Conservation (phyloP, 2,113 vertebrate species). For the Tichodroma muraria region DNA sequence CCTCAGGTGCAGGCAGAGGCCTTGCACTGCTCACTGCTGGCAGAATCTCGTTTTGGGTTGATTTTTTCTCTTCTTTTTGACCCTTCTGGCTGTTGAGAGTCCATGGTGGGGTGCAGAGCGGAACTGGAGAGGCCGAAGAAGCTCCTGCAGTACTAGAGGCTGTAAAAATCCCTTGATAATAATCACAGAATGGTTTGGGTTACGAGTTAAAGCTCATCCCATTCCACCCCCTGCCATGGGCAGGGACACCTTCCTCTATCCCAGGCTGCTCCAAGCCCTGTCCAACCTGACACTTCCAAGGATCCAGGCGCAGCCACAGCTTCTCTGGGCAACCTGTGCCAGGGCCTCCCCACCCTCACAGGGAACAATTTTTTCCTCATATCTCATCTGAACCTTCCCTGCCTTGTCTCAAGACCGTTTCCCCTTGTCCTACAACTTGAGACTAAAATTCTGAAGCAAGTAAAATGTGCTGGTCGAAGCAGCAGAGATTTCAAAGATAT, state of each 20-base stretch:
- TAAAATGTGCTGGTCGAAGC: rapidly evolving
- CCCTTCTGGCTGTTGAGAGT: background rate
- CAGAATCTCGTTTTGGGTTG: background rate
- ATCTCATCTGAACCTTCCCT: background rate
- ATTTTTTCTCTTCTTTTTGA: background rate
- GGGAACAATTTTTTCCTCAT: background rate
- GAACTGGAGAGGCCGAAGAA: background rate
- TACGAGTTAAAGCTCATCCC: background rate
- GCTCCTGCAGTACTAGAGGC: background rate
- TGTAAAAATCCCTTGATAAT: background rate
- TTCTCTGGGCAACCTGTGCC: background rate
- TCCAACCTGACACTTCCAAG: background rate
- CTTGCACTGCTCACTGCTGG: background rate
- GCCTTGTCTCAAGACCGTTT: background rate
- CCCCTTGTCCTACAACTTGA: background rate
- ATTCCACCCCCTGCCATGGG: background rate
- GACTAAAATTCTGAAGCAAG: background rate
- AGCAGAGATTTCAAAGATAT: too few relatives aligned
- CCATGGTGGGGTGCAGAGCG: background rate
- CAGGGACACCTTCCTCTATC: background rate
- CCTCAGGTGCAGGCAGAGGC: background rate
- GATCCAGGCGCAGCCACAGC: background rate
- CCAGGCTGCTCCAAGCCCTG: rapidly evolving
- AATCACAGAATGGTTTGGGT: background rate
- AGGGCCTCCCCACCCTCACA: background rate